phyloP scores from a whole-genome alignment of 2,797 vertebrate genomes.

The Amazonetta brasiliensis region DNA sequence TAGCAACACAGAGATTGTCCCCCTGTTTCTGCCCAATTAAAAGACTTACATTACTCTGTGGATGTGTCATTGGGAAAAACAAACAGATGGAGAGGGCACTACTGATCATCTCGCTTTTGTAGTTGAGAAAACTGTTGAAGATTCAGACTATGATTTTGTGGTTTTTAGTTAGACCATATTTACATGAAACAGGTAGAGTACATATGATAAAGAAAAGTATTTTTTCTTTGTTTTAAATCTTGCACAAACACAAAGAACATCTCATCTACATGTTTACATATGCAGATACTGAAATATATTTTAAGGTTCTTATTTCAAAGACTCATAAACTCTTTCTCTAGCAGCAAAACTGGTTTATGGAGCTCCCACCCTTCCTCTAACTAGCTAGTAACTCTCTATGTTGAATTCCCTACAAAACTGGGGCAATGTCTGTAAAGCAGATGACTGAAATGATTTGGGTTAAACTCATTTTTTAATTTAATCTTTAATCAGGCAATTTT shows the following conservation, averaged over 20 bases:
- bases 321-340: background rate
- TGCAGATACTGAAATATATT: background rate
- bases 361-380: background rate
- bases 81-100: background rate
- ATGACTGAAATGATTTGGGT: background rate
- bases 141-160: background rate
- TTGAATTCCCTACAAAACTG: background rate
- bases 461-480: background rate
- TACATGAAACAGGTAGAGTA: background rate
- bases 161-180: background rate
- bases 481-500: background rate
- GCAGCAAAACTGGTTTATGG: background rate
- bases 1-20: slow-evolving; percentile 1
- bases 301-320: background rate
- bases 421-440: background rate
- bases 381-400: background rate
- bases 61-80: background rate
- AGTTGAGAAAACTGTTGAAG: background rate
- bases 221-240: background rate
- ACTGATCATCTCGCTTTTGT: background rate
- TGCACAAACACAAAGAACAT: background rate
- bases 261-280: background rate
- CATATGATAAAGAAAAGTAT: background rate
- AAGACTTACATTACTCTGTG: slow-evolving; percentile 18
- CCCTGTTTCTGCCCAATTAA: background rate